Conservation (phyloP, 1,140 invertebrate genomes). For the Schlechtendalia chinensis region DNA sequence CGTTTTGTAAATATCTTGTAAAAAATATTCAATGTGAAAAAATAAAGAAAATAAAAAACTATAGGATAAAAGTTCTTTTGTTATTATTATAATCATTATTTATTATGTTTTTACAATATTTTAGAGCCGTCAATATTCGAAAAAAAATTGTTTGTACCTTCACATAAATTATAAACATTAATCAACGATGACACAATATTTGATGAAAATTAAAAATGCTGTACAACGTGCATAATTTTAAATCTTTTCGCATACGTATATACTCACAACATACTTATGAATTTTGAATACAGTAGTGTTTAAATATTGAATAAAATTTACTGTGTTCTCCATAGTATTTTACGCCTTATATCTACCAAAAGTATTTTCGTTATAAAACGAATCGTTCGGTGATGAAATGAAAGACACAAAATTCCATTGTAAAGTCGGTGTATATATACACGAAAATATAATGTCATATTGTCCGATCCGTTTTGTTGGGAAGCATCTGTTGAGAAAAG, state of each 20-base stretch:
- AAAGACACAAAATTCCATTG: constrained; percentile 19
- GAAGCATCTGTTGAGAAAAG: constrained; percentile 20
- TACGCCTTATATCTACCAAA: not conserved
- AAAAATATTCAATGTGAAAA: too few species aligned
- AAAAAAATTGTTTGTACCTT: too few species aligned
- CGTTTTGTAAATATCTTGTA: too few species aligned
- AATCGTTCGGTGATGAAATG: constrained; percentile 1
- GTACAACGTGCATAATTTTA: not conserved
- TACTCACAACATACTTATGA: not conserved
- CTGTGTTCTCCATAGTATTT: not conserved
- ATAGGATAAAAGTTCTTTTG: too few species aligned
- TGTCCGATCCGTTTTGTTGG: constrained; percentile 10
- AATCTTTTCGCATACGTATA: not conserved
- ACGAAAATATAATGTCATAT: constrained; percentile 9
- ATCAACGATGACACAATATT: too few species aligned
- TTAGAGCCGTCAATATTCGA: too few species aligned
- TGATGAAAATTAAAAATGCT: not conserved
- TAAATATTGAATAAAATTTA: not conserved
- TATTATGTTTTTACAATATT: too few species aligned
- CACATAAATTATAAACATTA: too few species aligned
- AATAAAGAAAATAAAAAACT: too few species aligned
- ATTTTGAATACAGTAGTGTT: not conserved
- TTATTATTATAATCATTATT: too few species aligned
- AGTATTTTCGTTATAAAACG: not conserved
- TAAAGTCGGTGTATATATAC: not conserved